These are phyloP conservation scores for Takifugu flavidus DNA, from an alignment of 2,113 vertebrate genomes.

Conservation along the genomic window DNA sequence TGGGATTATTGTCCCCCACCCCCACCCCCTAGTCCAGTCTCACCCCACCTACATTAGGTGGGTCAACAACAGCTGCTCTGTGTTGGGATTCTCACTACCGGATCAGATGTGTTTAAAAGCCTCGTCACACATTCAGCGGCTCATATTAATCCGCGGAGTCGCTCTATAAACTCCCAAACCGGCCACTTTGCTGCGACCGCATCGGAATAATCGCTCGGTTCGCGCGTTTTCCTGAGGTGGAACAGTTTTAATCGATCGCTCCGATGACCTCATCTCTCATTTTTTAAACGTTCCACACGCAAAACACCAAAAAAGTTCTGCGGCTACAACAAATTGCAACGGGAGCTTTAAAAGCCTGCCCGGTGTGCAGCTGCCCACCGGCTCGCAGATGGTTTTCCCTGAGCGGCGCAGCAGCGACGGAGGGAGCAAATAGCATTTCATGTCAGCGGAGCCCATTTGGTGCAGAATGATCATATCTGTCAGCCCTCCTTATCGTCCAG, in stretches of 20 bases:
- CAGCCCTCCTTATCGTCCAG: constrained; percentile 45
- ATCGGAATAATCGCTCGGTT: no score
- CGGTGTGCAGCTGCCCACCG: constrained; percentile 1
- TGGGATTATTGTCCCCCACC: constrained; percentile 41
- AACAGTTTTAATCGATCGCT: no score
- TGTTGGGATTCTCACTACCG: constrained; percentile 29
- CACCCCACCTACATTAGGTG: constrained; percentile 18
- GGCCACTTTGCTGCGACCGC: no score
- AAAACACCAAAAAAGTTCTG: not conserved
- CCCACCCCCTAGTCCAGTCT: constrained; percentile 3
- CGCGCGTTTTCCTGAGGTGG: no score
- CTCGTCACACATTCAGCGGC: not conserved
- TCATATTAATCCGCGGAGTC: no score
- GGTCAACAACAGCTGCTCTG: constrained; percentile 44
- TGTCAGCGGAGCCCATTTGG: constrained; percentile 21
- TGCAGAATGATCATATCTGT: constrained; percentile 36
- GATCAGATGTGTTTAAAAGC: constrained; percentile 24
- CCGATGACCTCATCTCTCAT: no score
- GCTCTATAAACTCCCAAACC: no score
- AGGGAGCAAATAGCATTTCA: constrained; percentile 14
- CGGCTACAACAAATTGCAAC: not conserved
- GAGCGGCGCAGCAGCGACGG: constrained; percentile 3
- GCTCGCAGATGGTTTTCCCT: not conserved
- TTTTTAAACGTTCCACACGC: not conserved
- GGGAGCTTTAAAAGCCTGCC: constrained; percentile 2